A percentile compares a stretch with the other conserved stretches of the same genome.
Conservation (phyloP, 1,140 invertebrate genomes). For the Papilio glaucus region DNA sequence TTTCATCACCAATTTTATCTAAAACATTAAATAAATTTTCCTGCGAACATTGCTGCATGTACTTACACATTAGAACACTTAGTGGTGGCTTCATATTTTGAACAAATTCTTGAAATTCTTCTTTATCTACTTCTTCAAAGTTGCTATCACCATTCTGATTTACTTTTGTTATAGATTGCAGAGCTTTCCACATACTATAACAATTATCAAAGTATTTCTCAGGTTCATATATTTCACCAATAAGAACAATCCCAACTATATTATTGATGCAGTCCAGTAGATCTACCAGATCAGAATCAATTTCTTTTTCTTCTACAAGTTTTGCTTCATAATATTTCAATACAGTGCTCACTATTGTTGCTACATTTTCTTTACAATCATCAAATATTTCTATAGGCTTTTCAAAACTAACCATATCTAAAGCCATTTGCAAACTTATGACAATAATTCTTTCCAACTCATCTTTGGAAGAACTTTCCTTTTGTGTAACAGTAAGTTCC, state of each 20-base stretch:
- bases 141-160: constrained; percentile 54
- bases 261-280: constrained; percentile 69
- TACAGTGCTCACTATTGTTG: constrained; percentile 60
- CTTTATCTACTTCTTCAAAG: constrained; percentile 68
- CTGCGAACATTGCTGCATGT: constrained; percentile 61
- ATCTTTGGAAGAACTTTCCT: constrained; percentile 56
- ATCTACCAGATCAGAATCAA: constrained; percentile 71
- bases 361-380: constrained; percentile 56
- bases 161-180: constrained; percentile 52
- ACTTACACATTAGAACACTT: constrained; percentile 58
- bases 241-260: constrained; percentile 54
- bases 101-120: constrained; percentile 59
- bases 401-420: constrained; percentile 69
- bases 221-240: constrained; percentile 50
- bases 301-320: constrained; percentile 67
- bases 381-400: constrained; percentile 59
- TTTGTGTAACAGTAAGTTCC: constrained; percentile 64
- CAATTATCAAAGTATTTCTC: constrained; percentile 58
- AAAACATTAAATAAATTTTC: constrained; percentile 55
- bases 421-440: constrained; percentile 68
- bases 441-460: constrained; percentile 72
- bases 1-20: constrained; percentile 55
- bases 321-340: constrained; percentile 71
- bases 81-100: constrained; percentile 61
- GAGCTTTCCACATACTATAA: constrained; percentile 65